Evolutionary conservation across 2,888 invertebrate species (phyloP), one percentile per base, ranked within the genome.

Genomic region (Xylocampa areola): DNA sequence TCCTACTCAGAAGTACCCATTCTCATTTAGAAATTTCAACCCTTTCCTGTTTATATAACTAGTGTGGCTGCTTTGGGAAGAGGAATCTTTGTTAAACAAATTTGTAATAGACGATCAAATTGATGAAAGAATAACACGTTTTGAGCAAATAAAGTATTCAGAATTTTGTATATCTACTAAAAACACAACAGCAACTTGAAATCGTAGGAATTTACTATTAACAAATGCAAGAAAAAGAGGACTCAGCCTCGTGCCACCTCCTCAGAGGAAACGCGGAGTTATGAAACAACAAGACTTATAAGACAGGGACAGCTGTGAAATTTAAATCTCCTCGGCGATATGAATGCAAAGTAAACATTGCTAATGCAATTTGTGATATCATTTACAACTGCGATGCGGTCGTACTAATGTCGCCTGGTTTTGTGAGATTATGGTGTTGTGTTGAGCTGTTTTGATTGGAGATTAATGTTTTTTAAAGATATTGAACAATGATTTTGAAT

Each of bases 301-400:
- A 62, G 71, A 65, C 70, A 64, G 54, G 54, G 53, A 57, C 70
- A 63, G 55, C 63, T 65, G 67, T 61, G 55, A 73, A 70, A 72
- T 63, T 79, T 68, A 77, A 70, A 73, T 68, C 76, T 63, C 47
- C 57, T 68, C 63, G 37, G 73, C 78, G 78, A 76, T 81, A 81
- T 80, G 82, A 82, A 83, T 82, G 82, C 80, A 76, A 80, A 80
- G 57, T 53, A 66, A 69, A 69, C 66, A 80, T 79, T 79, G 80
- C 80, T 87, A 86, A 86, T 84, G 86, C 85, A 84, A 86, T 87
- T 87, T 87, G 87, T 83, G 85, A 85, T 87, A 85, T 85, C 85
- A 86, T 88, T 88, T 87, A 81, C 77, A 74, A 60, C 79, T 82
- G 80, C n/a, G 64, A 68, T 70, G 79, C 76, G 71, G 73, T 70